A percentile compares a stretch with the other conserved stretches of the same genome.
Evolutionary conservation across 2,113 vertebrate species (phyloP).

Genomic region (Glareola pratincola): DNA sequence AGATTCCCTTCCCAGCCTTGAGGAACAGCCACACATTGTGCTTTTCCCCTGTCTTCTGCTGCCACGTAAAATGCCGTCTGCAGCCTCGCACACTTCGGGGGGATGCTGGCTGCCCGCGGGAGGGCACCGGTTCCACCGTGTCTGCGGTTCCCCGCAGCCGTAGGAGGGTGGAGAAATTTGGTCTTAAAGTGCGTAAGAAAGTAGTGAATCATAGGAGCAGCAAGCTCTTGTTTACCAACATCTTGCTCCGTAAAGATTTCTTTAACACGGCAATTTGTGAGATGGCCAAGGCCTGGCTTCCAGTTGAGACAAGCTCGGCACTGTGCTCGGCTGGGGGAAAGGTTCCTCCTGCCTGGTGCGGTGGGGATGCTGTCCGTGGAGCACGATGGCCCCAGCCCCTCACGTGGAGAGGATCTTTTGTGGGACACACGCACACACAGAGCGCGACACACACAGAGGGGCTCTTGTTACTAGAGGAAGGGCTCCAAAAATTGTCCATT

Average conservation of each 20-base stretch:
- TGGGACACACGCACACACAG: too few species aligned
- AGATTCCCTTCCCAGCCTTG: not conserved
- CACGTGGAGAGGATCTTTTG: too few species aligned
- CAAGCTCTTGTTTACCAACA: constrained; percentile 52
- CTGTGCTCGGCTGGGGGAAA: not conserved
- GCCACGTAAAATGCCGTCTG: not conserved
- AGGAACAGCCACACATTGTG: rapidly evolving
- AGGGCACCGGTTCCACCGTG: not conserved
- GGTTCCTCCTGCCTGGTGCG: not conserved
- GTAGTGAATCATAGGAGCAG: constrained; percentile 49
- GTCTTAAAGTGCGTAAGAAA: constrained; percentile 26
- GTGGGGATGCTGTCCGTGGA: not conserved
- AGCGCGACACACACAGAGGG: not conserved
- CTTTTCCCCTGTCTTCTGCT: not conserved
- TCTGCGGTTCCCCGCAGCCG: constrained; percentile 22
- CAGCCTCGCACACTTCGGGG: not conserved
- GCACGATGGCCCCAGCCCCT: not conserved
- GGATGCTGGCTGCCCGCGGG: not conserved
- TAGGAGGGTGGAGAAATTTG: constrained; percentile 30
- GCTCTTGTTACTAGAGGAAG: not conserved
- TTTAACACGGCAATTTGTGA: constrained; percentile 2
- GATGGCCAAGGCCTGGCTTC: not conserved
- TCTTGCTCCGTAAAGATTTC: not conserved
- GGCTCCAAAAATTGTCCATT: not conserved
- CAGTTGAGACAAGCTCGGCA: not conserved